These are phyloP conservation scores for Lithophane leautieri DNA, from an alignment of 2,888 invertebrate species.

Conservation along the genomic window DNA sequence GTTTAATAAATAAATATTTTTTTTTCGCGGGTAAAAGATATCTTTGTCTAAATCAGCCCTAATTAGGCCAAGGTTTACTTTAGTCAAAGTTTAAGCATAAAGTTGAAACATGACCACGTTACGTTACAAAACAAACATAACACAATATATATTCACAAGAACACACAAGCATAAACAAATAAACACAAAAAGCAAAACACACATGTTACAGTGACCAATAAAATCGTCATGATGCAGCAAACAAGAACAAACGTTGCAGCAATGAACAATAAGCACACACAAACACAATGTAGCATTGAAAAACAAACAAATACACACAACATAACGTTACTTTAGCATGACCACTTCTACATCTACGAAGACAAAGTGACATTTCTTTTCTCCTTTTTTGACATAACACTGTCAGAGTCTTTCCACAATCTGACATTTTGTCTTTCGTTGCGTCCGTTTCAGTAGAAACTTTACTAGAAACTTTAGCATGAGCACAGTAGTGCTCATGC, in stretches of 20 bases:
- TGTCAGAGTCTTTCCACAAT: not conserved
- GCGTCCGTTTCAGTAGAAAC: too few species aligned
- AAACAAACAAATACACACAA: slow-evolving; percentile 30
- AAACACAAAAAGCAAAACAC: slow-evolving; percentile 17
- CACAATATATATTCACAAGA: too few species aligned
- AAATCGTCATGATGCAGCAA: not conserved
- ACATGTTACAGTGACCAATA: not conserved
- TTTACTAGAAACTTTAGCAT: too few species aligned
- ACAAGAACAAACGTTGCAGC: slow-evolving; percentile 25
- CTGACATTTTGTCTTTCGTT: not conserved
- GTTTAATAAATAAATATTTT: too few species aligned
- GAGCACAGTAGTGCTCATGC: not conserved
- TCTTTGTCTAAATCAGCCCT: not conserved
- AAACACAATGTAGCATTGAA: slow-evolving; percentile 4
- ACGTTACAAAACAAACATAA: slow-evolving; percentile 9
- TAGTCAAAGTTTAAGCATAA: not conserved
- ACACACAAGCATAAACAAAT: slow-evolving; percentile 11
- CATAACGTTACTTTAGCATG: not conserved
- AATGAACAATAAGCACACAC: slow-evolving; percentile 27
- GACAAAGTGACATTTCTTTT: not conserved
- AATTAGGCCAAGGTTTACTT: not conserved
- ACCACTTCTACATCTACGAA: not conserved
- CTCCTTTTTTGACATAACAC: too few species aligned
- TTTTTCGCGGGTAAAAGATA: too few species aligned
- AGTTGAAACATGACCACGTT: slow-evolving; percentile 42